phyloP scores from a whole-genome alignment of 1,140 invertebrate genomes.

The Lordiphosa collinella region DNA sequence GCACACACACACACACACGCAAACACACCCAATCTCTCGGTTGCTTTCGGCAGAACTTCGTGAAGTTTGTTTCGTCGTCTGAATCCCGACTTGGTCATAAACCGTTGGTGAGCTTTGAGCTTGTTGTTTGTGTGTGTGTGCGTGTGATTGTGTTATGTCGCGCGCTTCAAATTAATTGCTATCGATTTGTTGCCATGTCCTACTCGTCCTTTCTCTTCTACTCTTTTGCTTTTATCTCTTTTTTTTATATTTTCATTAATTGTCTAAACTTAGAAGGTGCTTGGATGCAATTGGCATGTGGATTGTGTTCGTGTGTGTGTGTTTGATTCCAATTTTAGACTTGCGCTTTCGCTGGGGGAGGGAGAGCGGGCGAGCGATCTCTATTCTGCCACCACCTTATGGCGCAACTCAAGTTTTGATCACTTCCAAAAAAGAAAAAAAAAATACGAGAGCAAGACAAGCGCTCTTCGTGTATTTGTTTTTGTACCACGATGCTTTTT shows the following conservation, averaged over 20 bases:
- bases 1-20: conserved; percentile 3
- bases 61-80: no score
- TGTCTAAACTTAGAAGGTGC: no score
- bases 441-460: no score
- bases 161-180: conserved; percentile 42
- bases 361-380: no score
- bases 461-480: background rate
- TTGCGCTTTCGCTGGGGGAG: no score
- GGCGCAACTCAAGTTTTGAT: no score
- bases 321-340: no score
- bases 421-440: no score
- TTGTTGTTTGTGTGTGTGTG: conserved; percentile 3
- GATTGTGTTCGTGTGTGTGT: background rate
- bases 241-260: conserved; percentile 5
- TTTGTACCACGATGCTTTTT: conserved; percentile 21
- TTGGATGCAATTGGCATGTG: background rate
- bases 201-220: conserved; percentile 1
- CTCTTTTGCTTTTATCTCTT: conserved; percentile 2
- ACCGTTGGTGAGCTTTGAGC: conserved; percentile 3
- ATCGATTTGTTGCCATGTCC: conserved; percentile 41
- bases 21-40: no score
- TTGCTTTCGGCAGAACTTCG: background rate
- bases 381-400: no score
- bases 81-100: no score
- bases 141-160: background rate